Evolutionary conservation across 1,140 invertebrate species (phyloP).

Genomic region (Drosophila aff.): DNA sequence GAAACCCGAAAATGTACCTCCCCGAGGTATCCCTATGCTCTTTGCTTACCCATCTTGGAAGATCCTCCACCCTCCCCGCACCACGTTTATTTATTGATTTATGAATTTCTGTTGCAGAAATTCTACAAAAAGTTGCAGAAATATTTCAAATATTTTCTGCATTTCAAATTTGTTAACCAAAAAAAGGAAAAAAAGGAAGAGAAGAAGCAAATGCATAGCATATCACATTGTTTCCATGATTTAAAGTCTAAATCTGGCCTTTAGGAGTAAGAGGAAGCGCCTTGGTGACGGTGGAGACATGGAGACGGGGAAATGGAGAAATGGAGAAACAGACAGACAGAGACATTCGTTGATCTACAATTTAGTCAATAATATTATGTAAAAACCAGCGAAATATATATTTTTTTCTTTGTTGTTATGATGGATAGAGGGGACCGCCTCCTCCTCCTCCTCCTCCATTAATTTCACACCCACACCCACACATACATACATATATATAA

Average conservation of each 20-base stretch:
- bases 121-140: not conserved
- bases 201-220: not conserved
- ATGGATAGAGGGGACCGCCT: slow-evolving; percentile 4
- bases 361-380: slow-evolving; percentile 77
- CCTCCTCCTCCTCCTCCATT: not conserved
- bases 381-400: slow-evolving; percentile 47
- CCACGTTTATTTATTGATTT: not conserved
- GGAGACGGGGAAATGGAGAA: slow-evolving; percentile 30
- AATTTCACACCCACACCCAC: slow-evolving; percentile 42
- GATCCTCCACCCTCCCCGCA: not conserved
- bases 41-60: not conserved
- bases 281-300: not conserved
- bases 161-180: not conserved
- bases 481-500: slow-evolving; percentile 19
- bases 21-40: not conserved
- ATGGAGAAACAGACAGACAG: slow-evolving; percentile 37
- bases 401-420: slow-evolving; percentile 40
- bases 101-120: not conserved
- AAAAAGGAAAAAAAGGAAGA: not conserved
- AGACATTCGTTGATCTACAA: slow-evolving; percentile 79
- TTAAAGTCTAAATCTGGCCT: not conserved
- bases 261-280: not conserved
- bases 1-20: not conserved
- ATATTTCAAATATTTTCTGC: slow-evolving; percentile 10
- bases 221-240: slow-evolving; percentile 1